Base-by-base conservation (phyloP, 2,888 invertebrate species). In the Terebella lapidaria region DNA sequence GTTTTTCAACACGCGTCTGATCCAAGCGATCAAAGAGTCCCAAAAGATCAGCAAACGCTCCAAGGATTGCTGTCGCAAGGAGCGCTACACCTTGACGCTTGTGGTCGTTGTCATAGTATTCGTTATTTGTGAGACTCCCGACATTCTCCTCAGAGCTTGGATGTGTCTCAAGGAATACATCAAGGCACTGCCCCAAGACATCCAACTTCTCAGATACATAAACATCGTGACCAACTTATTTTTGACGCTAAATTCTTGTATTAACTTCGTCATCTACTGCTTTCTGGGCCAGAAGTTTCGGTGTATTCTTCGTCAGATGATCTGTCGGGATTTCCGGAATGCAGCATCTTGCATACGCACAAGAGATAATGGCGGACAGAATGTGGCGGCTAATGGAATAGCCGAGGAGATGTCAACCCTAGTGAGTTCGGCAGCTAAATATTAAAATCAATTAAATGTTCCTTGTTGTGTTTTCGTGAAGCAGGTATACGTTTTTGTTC, bases 201-300 rank as follows among this genome's bases (percentile, higher is more conserved):
- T 66, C 15, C 55, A 55, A 2, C 53, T 52, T 25, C 67, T 67
- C 18, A 58, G 47, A 3, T 55, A 58, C 49, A 58, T 67, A 42
- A 67, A 67, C 53, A 45, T 57, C 57, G 45, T 64, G 54, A 60
- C 57, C 49, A 67, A 67, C 58, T 56, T 67, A 3, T 61, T 60
- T 42, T 63, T 67, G 28, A 64, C 67, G 25, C 54, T 67, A 53
- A 67, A 67, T 60, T 64, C 64, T 20, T 67, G 66, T 54, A 53
- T 64, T 27, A 67, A 67, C 57, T 67, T 67, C 59, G 60, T 67
- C 58, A 67, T 67, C 46, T 67, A 67, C 59, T 67, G 67, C 61
- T 62, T 67, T 56, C 61, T 67, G 47, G 67, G 67, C 2, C 49
- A 59, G 25, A 61, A 61, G 24, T 67, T 67, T 46, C 56, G 67